Evolutionary conservation across 2,888 invertebrate species (phyloP).

Genomic region (Elegia similella): DNA sequence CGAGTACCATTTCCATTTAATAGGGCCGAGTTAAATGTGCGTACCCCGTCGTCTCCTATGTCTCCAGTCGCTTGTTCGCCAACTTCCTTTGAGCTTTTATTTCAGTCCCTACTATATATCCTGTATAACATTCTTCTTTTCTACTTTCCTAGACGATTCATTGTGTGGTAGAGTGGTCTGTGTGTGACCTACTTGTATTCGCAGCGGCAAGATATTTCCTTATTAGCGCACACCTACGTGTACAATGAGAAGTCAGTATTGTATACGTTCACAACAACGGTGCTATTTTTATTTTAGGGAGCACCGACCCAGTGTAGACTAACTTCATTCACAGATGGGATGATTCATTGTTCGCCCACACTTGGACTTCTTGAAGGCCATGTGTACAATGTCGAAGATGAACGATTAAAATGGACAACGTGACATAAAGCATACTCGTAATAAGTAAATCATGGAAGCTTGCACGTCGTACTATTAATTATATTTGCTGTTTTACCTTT

Average conservation of each 20-base stretch:
- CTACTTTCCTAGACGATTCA: too few species aligned
- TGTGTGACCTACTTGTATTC: background rate
- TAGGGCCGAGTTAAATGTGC: too few species aligned
- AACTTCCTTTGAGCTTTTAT: too few species aligned
- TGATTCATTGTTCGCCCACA: constrained; percentile 71
- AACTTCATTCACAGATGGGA: constrained; percentile 58
- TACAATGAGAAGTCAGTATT: background rate
- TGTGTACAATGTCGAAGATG: background rate
- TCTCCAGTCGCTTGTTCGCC: too few species aligned
- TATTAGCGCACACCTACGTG: constrained; percentile 10
- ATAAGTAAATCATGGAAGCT: background rate
- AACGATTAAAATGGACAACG: background rate
- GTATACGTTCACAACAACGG: constrained; percentile 36
- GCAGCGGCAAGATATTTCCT: constrained; percentile 10
- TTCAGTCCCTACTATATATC: too few species aligned
- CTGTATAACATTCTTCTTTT: too few species aligned
- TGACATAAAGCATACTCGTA: background rate
- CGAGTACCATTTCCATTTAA: too few species aligned
- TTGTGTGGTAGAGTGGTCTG: too few species aligned
- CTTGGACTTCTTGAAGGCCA: constrained; percentile 30
- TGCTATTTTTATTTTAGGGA: constrained; percentile 62
- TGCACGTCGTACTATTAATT: too few species aligned
- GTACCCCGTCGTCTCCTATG: too few species aligned
- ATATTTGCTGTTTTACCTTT: too few species aligned
- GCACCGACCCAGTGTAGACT: constrained; percentile 62